Percentiles rank a stretch among this genome's conserved stretches.
These are phyloP conservation scores for Lucilia cuprina DNA, from an alignment of 1,140 invertebrate species.

Conservation along the genomic window DNA sequence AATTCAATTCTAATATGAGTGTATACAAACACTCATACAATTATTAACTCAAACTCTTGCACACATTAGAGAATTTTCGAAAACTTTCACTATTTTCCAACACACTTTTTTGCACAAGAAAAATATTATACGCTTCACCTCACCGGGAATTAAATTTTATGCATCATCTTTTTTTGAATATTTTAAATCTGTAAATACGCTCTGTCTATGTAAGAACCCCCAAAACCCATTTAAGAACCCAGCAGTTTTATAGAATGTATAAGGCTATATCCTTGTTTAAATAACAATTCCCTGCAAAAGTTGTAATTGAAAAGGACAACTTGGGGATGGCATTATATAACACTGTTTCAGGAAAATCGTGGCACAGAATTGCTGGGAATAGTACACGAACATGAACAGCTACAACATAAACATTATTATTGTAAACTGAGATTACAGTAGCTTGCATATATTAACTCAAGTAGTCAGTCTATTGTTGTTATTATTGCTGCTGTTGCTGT, in stretches of 20 bases:
- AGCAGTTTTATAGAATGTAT: too few species aligned
- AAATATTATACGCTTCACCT: slow-evolving; percentile 28
- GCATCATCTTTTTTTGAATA: slow-evolving; percentile 8
- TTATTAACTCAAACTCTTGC: background rate
- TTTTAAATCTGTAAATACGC: background rate
- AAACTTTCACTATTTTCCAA: background rate
- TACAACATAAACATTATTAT: background rate
- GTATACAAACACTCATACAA: background rate
- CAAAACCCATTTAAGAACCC: background rate
- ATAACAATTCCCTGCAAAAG: too few species aligned
- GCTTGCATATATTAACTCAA: slow-evolving; percentile 33
- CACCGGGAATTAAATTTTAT: slow-evolving; percentile 27
- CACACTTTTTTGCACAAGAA: background rate
- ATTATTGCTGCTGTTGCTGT: background rate
- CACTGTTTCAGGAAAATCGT: too few species aligned
- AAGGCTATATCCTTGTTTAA: too few species aligned
- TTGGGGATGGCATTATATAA: too few species aligned
- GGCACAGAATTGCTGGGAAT: too few species aligned
- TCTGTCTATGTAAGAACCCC: too few species aligned
- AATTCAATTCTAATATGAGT: background rate
- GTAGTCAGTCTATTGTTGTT: background rate
- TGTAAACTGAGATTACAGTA: slow-evolving; percentile 12
- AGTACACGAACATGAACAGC: too few species aligned
- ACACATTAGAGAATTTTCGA: slow-evolving; percentile 14
- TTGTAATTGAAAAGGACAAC: too few species aligned